Conservation (phyloP, 2,888 invertebrate genomes). For the Hemaris fuciformis region DNA sequence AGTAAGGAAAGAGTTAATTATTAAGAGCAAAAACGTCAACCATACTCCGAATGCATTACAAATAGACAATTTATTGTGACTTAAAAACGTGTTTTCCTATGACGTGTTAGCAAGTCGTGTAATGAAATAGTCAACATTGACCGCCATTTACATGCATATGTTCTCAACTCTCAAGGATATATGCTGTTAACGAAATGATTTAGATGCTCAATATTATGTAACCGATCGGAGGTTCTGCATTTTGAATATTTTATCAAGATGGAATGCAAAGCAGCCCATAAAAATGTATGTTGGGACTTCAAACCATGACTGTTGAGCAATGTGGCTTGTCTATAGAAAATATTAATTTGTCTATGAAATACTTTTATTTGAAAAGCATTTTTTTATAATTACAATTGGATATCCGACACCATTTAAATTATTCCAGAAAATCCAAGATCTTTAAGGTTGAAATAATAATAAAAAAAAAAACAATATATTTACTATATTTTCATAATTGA, state of each 20-base stretch:
- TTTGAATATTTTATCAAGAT: background rate
- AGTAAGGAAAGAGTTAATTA: too few relatives aligned
- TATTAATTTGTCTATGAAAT: too few relatives aligned
- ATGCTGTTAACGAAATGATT: background rate
- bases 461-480: too few relatives aligned
- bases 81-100: background rate
- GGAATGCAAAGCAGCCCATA: background rate
- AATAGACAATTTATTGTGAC: too few relatives aligned
- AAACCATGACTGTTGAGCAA: background rate
- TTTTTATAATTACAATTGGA: too few relatives aligned
- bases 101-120: background rate
- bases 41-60: too few relatives aligned
- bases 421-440: too few relatives aligned
- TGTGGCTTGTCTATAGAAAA: background rate
- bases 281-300: background rate
- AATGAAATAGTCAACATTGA: background rate
- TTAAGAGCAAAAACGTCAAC: too few relatives aligned
- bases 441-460: too few relatives aligned
- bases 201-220: background rate
- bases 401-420: too few relatives aligned
- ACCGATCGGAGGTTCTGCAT: background rate
- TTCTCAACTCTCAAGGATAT: background rate
- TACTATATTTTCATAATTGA: too few relatives aligned
- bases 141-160: background rate
- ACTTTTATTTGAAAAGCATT: too few relatives aligned